A percentile compares a stretch with the other conserved stretches of the same genome.
Evolutionary conservation across 2,797 vertebrate species (phyloP).

Genomic region (Ctenopoma multispine): DNA sequence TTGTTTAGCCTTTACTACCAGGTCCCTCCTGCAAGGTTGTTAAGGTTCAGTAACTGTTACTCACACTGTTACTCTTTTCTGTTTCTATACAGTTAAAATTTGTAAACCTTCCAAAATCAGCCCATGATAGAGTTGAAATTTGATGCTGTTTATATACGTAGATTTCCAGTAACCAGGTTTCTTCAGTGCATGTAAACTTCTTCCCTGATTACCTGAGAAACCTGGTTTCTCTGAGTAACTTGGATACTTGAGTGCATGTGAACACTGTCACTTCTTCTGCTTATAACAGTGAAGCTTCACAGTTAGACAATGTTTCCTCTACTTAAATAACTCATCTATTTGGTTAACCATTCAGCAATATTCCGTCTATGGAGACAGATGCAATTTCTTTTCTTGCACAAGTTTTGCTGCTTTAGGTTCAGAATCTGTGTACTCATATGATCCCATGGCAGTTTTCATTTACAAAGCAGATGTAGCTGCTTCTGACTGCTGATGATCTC

Average conservation of each 20-base stretch:
- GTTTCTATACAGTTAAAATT: too few species aligned
- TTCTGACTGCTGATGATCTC: constrained; percentile 60
- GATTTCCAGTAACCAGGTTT: too few species aligned
- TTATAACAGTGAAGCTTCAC: constrained; percentile 36
- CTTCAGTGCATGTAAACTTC: too few species aligned
- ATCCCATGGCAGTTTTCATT: neutral
- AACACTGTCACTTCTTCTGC: constrained; percentile 39
- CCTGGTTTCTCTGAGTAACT: too few species aligned
- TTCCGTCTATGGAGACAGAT: constrained; percentile 19
- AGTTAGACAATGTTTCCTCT: constrained; percentile 27
- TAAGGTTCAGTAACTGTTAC: neutral
- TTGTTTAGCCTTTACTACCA: constrained; percentile 20
- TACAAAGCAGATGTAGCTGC: constrained; percentile 52
- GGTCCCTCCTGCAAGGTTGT: constrained; percentile 21
- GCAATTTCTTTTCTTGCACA: constrained; percentile 3
- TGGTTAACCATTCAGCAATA: constrained; percentile 10
- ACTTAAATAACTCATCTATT: constrained; percentile 36
- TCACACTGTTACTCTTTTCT: too few species aligned
- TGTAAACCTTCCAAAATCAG: too few species aligned
- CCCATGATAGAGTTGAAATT: too few species aligned
- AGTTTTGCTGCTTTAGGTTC: constrained; percentile 11
- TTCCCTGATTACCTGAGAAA: too few species aligned
- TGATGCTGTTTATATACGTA: too few species aligned
- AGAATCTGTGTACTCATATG: constrained; percentile 37
- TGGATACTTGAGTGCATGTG: too few species aligned